Evolutionary conservation across 2,888 invertebrate genomes (phyloP), one percentile per base, ranked within the genome.

Genomic region (Rhimphoctona megacephalus): DNA sequence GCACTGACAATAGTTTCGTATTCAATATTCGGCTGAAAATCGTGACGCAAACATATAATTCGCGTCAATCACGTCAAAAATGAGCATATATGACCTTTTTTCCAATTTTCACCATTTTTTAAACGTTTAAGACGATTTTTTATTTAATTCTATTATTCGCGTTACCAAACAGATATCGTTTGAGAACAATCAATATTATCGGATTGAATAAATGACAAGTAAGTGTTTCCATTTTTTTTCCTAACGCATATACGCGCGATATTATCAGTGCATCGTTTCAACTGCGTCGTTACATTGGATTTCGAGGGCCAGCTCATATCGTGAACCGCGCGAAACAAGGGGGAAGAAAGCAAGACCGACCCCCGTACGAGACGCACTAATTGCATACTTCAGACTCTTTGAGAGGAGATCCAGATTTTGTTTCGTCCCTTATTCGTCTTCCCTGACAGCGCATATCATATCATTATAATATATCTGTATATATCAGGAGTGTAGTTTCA

Each of bases 311-410:
- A 83, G 57, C 67, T 70, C 66, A 78, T 80, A 79, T 89, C 87
- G 87, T 87, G 88, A 88, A 84, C 85, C 80, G 0, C 80, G 0
- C 25, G 46, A 74, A 79, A 52, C 33, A 54, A 43, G 25, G 43
- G 72, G 46, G 22, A 61, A 61, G 46, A 33, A 61, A 61, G 57
- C 89, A 81, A 89, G 88, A 77, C 81, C n/a, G n/a, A n/a, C n/a
- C n/a, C n/a, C 88, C 89, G 88, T 90, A 88, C 90, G 91, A 92
- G 92, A 92, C 91, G 89, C 88, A 90, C 90, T 92, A 92, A 92
- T 92, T 92, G 91, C 91, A 90, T 90, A 92, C 92, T 92, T 89
- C 88, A 91, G 89, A 89, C 89, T 87, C 88, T 83, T 87, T 81
- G 88, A 88, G 90, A 90, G 83, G 84, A 88, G 89, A 88, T 87